A percentile compares a stretch with the other conserved stretches of the same genome.
These are phyloP conservation scores for Rana temporaria DNA, from an alignment of 2,113 vertebrate genomes.

Conservation along the genomic window DNA sequence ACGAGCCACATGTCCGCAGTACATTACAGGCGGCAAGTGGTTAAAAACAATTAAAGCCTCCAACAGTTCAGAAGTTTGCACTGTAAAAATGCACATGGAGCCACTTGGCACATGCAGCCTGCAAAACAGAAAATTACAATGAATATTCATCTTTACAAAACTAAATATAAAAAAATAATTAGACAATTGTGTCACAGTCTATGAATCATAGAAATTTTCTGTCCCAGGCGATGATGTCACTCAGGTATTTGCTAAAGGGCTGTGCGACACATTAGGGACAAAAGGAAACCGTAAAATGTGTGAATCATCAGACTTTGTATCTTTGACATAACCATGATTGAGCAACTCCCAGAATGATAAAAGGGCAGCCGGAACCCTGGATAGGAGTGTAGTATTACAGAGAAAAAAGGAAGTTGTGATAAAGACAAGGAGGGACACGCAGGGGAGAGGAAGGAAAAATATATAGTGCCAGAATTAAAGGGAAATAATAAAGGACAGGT, in stretches of 20 bases:
- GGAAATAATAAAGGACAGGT: neutral
- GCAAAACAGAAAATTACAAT: neutral
- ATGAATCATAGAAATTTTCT: slow-evolving; percentile 16
- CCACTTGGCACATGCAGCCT: too few species aligned
- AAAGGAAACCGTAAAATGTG: neutral
- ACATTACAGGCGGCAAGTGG: too few species aligned
- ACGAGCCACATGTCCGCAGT: too few species aligned
- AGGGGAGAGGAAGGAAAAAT: neutral
- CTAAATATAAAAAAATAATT: neutral
- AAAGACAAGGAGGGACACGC: neutral
- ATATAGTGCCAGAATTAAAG: neutral
- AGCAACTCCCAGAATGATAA: neutral
- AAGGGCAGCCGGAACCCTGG: neutral
- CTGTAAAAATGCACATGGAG: too few species aligned
- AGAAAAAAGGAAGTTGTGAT: neutral
- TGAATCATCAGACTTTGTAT: slow-evolving; percentile 25
- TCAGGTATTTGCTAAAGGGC: neutral
- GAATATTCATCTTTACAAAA: neutral
- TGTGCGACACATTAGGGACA: slow-evolving; percentile 7
- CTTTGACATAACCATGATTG: neutral
- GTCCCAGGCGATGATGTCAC: slow-evolving; percentile 42
- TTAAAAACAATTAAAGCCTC: too few species aligned
- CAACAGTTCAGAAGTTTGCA: too few species aligned
- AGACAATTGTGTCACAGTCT: neutral
- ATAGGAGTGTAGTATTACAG: neutral